A percentile compares a stretch with the other conserved stretches of the same genome.
These are phyloP conservation scores for Xenops minutus DNA, from an alignment of 2,797 vertebrate genomes.

Conservation along the genomic window DNA sequence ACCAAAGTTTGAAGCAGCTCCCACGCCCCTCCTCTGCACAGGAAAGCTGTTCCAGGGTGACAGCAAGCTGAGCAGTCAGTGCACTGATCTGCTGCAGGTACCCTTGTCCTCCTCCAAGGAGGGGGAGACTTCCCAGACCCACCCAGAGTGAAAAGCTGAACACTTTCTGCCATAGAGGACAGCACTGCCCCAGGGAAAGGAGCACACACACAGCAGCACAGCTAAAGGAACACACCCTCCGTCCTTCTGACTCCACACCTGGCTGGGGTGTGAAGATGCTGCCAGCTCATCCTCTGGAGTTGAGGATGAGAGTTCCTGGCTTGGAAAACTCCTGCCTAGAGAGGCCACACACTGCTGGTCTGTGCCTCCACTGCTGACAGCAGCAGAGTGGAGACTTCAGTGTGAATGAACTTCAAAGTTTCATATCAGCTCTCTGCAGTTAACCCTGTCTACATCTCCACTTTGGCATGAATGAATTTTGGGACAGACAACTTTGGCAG, in stretches of 20 bases:
- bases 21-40: not conserved
- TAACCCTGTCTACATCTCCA: not conserved
- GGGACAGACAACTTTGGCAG: not conserved
- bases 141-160: not conserved
- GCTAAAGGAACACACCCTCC: not conserved
- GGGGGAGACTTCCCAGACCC: not conserved
- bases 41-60: not conserved
- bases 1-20: not conserved
- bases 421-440: rapidly evolving
- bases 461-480: not conserved
- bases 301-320: not conserved
- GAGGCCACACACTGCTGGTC: not conserved
- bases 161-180: rapidly evolving
- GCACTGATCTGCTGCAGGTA: not conserved
- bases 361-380: rapidly evolving
- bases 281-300: not conserved
- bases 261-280: not conserved
- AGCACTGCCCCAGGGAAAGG: not conserved
- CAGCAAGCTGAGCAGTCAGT: not conserved
- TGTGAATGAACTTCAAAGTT: rapidly evolving
- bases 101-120: not conserved
- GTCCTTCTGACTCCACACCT: not conserved
- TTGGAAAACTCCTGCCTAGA: not conserved
- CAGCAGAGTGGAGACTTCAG: not conserved
- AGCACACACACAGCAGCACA: not conserved